Conservation (phyloP, 2,113 vertebrate species). For the Plectropomus leopardus region DNA sequence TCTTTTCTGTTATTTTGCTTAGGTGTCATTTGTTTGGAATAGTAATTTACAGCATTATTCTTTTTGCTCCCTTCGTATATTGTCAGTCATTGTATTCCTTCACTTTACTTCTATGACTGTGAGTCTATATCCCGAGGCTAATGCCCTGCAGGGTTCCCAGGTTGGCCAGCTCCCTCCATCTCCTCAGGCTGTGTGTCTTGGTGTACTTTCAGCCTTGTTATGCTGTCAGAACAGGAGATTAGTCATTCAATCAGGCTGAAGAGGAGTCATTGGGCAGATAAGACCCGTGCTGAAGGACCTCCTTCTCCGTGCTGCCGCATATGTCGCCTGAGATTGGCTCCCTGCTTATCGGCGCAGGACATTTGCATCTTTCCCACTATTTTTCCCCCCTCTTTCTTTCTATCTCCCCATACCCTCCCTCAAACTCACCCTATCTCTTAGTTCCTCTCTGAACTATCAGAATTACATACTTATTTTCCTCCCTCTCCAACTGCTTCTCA, state of each 20-base stretch:
- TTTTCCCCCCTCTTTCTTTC: constrained; percentile 12
- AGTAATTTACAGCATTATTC: neutral
- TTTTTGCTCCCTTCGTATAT: constrained; percentile 11
- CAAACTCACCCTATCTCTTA: constrained; percentile 37
- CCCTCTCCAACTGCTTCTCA: constrained; percentile 29
- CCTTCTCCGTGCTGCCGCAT: constrained; percentile 68
- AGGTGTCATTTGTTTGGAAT: constrained; percentile 3
- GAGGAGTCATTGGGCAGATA: constrained; percentile 77
- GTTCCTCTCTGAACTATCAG: constrained; percentile 47
- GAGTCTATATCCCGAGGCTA: constrained; percentile 35
- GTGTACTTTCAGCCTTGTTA: constrained; percentile 72
- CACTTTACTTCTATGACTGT: neutral
- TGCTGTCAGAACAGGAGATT: constrained; percentile 80
- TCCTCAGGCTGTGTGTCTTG: constrained; percentile 67
- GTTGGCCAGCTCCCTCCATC: constrained; percentile 51
- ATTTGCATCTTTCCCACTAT: constrained; percentile 72
- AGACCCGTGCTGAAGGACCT: constrained; percentile 73
- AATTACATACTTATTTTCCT: constrained; percentile 48
- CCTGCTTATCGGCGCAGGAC: constrained; percentile 65
- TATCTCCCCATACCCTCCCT: constrained; percentile 34
- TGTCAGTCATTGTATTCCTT: constrained; percentile 15
- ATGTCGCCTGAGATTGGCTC: constrained; percentile 74
- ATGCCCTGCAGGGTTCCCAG: constrained; percentile 59
- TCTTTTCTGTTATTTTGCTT: constrained; percentile 1
- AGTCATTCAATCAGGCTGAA: constrained; percentile 83